Percentiles rank a stretch among this genome's conserved stretches.
Evolutionary conservation across 2,888 invertebrate genomes (phyloP).

Genomic region (Scotopteryx bipunctaria): DNA sequence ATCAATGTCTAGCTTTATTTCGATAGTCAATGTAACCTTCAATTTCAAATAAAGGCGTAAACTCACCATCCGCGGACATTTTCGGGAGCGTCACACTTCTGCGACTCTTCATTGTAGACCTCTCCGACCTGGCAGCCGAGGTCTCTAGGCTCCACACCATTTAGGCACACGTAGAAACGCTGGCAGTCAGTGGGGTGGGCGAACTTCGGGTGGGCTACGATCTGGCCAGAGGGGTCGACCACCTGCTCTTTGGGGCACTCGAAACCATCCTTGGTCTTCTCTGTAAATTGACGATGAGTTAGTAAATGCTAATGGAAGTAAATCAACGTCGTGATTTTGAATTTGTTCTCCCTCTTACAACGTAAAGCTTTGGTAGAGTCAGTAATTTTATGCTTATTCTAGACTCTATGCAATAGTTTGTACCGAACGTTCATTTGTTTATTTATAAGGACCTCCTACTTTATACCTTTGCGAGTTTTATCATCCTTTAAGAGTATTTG

Average conservation of each 20-base stretch:
- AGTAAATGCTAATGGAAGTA: no score
- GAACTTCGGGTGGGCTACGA: slow-evolving; percentile 92
- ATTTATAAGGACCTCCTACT: no score
- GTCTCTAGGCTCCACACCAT: slow-evolving; percentile 93
- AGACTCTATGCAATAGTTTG: no score
- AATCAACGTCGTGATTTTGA: no score
- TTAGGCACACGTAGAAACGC: slow-evolving; percentile 95
- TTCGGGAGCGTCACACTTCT: slow-evolving; percentile 94
- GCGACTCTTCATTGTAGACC: slow-evolving; percentile 94
- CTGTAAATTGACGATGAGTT: slow-evolving; percentile 67
- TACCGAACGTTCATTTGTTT: no score
- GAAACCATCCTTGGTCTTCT: slow-evolving; percentile 92
- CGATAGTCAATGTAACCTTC: no score
- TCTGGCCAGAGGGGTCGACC: slow-evolving; percentile 87
- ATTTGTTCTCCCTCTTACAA: no score
- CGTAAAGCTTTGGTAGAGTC: no score
- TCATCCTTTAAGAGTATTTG: no score
- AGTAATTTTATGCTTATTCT: no score
- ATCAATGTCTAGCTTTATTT: no score
- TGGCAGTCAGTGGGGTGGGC: slow-evolving; percentile 94
- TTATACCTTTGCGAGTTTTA: no score
- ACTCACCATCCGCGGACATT: slow-evolving; percentile 95
- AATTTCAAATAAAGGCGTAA: neutral
- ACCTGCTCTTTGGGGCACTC: slow-evolving; percentile 89
- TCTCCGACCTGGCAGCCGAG: slow-evolving; percentile 93